A percentile compares a stretch with the other conserved stretches of the same genome.
phyloP scores from a whole-genome alignment of 2,797 vertebrate genomes.

The Aselliscus stoliczkanus region DNA sequence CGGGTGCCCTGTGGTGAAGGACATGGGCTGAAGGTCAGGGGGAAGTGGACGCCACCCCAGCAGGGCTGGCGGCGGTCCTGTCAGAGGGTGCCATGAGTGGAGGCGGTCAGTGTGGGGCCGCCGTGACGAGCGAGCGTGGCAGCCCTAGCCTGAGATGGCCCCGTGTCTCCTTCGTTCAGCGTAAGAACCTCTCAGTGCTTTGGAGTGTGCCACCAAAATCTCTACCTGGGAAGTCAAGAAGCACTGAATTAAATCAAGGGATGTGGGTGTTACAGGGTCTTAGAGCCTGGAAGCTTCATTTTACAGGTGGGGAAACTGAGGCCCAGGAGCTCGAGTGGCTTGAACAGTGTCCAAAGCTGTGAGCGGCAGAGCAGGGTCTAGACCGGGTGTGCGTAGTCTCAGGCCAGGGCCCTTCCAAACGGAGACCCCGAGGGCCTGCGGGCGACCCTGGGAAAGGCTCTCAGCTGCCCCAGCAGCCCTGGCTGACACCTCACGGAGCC shows the following conservation, averaged over 20 bases:
- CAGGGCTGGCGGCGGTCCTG: rapidly evolving
- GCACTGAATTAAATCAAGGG: too few species aligned
- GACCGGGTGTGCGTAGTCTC: not conserved
- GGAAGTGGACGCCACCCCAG: rapidly evolving
- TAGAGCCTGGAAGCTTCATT: not conserved
- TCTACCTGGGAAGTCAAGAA: not conserved
- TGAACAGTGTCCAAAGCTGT: not conserved
- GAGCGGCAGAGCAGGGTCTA: rapidly evolving
- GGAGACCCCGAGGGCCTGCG: not conserved
- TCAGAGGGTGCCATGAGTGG: rapidly evolving
- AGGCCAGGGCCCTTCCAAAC: not conserved
- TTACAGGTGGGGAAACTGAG: not conserved
- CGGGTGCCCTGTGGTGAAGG: too few species aligned
- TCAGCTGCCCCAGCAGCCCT: rapidly evolving
- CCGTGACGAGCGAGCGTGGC: rapidly evolving
- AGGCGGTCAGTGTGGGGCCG: not conserved
- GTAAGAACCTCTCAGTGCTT: rapidly evolving
- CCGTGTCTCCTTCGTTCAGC: not conserved
- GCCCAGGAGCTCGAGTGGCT: not conserved
- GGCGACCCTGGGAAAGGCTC: not conserved
- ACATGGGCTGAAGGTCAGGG: too few species aligned
- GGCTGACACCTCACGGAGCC: not conserved
- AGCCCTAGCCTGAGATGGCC: not conserved
- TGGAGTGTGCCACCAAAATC: not conserved
- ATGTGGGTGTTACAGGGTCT: not conserved